phyloP scores from a whole-genome alignment of 2,113 vertebrate species.

The Phocoena phocoena region DNA sequence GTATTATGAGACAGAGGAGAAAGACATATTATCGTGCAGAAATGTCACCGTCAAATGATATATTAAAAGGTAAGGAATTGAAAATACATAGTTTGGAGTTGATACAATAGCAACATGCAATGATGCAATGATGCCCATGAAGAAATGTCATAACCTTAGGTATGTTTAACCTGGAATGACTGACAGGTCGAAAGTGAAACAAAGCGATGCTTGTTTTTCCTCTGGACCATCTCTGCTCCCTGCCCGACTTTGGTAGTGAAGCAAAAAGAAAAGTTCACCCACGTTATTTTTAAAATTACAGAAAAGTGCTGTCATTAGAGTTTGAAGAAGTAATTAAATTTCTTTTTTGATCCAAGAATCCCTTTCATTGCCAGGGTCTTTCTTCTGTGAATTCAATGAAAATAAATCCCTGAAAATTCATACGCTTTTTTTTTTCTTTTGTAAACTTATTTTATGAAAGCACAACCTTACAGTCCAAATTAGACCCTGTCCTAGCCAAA shows the following conservation, averaged over 20 bases:
- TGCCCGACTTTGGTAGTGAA: background rate
- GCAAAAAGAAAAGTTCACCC: conserved; percentile 24
- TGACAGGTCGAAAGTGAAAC: background rate
- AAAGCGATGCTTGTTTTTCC: background rate
- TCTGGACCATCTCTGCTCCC: background rate
- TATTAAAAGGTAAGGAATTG: conserved; percentile 29
- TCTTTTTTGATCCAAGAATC: conserved; percentile 57
- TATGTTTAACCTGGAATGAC: background rate
- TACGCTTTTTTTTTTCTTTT: background rate
- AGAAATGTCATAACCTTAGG: background rate
- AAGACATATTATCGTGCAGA: background rate
- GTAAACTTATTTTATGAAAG: conserved; percentile 21
- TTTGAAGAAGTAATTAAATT: conserved; percentile 63
- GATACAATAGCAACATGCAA: background rate
- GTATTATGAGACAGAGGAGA: background rate
- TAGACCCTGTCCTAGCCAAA: background rate
- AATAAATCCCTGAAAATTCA: conserved; percentile 56
- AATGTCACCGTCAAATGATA: conserved; percentile 18
- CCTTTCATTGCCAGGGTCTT: conserved; percentile 39
- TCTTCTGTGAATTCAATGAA: conserved; percentile 42
- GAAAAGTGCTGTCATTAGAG: conserved; percentile 65
- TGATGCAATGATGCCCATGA: background rate
- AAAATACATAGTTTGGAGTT: background rate
- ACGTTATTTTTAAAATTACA: conserved; percentile 56
- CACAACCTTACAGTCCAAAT: background rate